These are phyloP conservation scores for Urosaurus nigricauda DNA, from an alignment of 2,797 vertebrate species.

Conservation along the genomic window DNA sequence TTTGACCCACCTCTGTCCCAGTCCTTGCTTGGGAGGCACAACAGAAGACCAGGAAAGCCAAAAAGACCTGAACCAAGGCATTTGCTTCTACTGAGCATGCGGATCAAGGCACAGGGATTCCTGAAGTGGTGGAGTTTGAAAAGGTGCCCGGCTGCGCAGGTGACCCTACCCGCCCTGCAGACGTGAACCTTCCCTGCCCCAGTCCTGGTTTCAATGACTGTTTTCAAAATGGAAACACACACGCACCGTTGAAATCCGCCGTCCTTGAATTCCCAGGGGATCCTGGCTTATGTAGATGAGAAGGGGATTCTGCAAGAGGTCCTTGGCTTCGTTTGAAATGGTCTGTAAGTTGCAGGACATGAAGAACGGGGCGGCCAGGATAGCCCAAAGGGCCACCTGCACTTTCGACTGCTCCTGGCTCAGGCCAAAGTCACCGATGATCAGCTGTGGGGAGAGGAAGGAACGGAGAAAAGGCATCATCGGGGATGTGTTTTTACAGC, in stretches of 20 bases:
- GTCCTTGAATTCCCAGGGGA: constrained; percentile 48
- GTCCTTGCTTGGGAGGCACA: too few species aligned
- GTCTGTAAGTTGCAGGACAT: constrained; percentile 56
- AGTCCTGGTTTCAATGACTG: too few species aligned
- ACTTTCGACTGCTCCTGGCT: constrained; percentile 52
- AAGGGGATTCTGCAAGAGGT: constrained; percentile 60
- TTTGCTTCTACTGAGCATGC: too few species aligned
- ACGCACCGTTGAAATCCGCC: constrained; percentile 37
- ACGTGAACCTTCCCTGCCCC: too few species aligned
- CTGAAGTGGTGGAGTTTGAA: too few species aligned
- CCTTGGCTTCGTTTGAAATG: constrained; percentile 48
- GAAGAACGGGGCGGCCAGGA: constrained; percentile 59
- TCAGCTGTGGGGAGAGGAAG: constrained; percentile 17
- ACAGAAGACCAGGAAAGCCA: too few species aligned
- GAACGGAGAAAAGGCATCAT: background rate
- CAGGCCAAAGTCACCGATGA: constrained; percentile 63
- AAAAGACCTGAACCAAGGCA: too few species aligned
- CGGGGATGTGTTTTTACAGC: background rate
- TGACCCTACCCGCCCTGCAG: too few species aligned
- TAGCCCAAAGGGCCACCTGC: constrained; percentile 56
- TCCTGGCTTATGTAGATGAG: constrained; percentile 59
- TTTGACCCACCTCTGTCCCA: too few species aligned
- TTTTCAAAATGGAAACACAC: background rate
- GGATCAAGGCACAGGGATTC: too few species aligned
- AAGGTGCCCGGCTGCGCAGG: too few species aligned